Conservation (phyloP, 92 coral and sea anemone species). For the Zoanthus sansibaricus region DNA sequence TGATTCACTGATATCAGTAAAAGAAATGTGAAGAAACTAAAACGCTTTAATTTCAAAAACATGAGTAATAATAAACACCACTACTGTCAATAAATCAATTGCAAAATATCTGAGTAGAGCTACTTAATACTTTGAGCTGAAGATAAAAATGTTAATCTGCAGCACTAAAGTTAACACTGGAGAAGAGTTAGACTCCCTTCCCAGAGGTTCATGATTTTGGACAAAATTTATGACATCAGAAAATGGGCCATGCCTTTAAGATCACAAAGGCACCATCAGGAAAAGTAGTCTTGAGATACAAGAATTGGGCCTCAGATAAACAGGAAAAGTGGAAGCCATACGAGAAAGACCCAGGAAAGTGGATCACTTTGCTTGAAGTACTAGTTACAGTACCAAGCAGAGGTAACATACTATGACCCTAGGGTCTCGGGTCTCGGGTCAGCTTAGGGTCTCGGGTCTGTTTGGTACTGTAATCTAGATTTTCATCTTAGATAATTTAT, state of each 20-base stretch:
- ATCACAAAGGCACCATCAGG: conserved; percentile 16
- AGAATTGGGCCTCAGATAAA: conserved; percentile 21
- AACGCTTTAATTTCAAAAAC: background rate
- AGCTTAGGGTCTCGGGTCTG: too few species aligned
- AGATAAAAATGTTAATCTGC: background rate
- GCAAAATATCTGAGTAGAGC: too few species aligned
- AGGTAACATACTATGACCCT: too few species aligned
- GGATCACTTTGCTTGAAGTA: conserved; percentile 17
- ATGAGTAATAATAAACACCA: too few species aligned
- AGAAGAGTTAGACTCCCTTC: background rate
- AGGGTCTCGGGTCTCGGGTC: too few species aligned
- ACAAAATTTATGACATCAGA: conserved; percentile 1
- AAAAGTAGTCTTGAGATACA: conserved; percentile 1
- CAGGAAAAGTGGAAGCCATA: background rate
- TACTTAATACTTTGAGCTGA: too few species aligned
- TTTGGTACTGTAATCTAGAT: too few species aligned
- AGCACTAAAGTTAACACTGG: conserved; percentile 10
- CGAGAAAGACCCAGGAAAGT: conserved; percentile 12
- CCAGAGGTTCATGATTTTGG: background rate
- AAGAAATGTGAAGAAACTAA: background rate
- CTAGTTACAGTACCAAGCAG: too few species aligned
- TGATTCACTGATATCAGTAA: background rate
- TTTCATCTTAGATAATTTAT: background rate
- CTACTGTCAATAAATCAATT: too few species aligned
- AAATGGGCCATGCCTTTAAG: conserved; percentile 6